These are phyloP conservation scores for Marasmarcha lunaedactyla DNA, from an alignment of 2,888 invertebrate species.

Conservation along the genomic window DNA sequence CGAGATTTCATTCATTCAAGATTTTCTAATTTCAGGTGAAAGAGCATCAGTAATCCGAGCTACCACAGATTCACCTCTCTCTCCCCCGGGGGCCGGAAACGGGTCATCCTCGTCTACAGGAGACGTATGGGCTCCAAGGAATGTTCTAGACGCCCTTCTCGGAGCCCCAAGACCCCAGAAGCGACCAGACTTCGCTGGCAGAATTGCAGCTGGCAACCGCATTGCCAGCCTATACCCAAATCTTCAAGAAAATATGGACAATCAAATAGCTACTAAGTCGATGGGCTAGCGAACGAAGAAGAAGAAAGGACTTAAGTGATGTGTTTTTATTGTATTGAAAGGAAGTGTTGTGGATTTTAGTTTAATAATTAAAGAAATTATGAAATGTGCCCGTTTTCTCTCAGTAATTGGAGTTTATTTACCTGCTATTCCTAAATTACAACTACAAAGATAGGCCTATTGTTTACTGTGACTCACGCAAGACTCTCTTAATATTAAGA, in stretches of 20 bases:
- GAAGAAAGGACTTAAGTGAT: no score
- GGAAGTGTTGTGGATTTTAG: no score
- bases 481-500: no score
- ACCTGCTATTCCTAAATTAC: no score
- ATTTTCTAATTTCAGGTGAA: slow-evolving; percentile 38
- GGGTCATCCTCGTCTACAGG: slow-evolving; percentile 23
- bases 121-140: slow-evolving; percentile 57
- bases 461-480: no score
- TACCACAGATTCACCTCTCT: slow-evolving; percentile 88
- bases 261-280: slow-evolving; percentile 15
- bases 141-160: slow-evolving; percentile 65
- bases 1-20: no score
- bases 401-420: no score
- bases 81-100: slow-evolving; percentile 75
- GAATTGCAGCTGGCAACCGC: slow-evolving; percentile 74
- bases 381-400: no score
- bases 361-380: no score
- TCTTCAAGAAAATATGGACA: slow-evolving; percentile 58
- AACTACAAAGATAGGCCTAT: no score
- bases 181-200: slow-evolving; percentile 72
- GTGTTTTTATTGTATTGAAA: no score
- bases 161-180: slow-evolving; percentile 63
- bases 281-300: neutral
- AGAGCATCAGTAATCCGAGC: slow-evolving; percentile 70
- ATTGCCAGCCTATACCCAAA: slow-evolving; percentile 82